Percentiles rank a stretch among this genome's conserved stretches.
Conservation (phyloP, 1,140 invertebrate species). For the Ostrea denselamellosa region DNA sequence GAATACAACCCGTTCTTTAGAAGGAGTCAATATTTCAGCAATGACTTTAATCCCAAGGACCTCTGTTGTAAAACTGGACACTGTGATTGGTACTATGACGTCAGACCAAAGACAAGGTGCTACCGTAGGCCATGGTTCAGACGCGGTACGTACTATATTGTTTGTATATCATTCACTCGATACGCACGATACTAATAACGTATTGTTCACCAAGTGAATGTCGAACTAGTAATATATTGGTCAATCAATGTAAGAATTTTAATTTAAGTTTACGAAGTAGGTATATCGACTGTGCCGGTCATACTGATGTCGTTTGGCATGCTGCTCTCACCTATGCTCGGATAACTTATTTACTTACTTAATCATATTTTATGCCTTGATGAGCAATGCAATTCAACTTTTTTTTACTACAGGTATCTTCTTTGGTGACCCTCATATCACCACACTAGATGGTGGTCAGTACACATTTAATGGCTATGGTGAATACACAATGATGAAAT, state of each 20-base stretch:
- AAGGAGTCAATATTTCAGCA: not conserved
- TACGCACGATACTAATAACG: too few relatives aligned
- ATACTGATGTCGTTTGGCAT: too few relatives aligned
- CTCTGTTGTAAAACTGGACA: not conserved
- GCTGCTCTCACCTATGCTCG: too few relatives aligned
- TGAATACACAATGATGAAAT: slow-evolving; percentile 49
- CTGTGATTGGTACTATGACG: slow-evolving; percentile 47
- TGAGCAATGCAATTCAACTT: too few relatives aligned
- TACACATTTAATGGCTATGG: slow-evolving; percentile 58
- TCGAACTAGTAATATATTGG: too few relatives aligned
- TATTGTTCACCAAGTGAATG: too few relatives aligned
- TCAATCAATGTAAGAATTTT: too few relatives aligned
- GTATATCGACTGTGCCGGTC: too few relatives aligned
- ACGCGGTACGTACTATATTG: not conserved
- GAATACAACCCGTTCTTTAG: not conserved
- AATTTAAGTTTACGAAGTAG: too few relatives aligned
- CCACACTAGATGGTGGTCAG: slow-evolving; percentile 50
- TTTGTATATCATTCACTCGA: not conserved
- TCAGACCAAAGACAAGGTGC: slow-evolving; percentile 46
- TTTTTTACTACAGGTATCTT: too few relatives aligned
- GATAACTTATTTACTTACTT: too few relatives aligned
- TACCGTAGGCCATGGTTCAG: slow-evolving; percentile 10
- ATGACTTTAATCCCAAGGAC: not conserved
- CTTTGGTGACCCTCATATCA: slow-evolving; percentile 59
- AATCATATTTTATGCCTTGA: too few relatives aligned